Base-by-base conservation (phyloP, 2,888 invertebrate species). In the Sarcophaga caerulescens region DNA sequence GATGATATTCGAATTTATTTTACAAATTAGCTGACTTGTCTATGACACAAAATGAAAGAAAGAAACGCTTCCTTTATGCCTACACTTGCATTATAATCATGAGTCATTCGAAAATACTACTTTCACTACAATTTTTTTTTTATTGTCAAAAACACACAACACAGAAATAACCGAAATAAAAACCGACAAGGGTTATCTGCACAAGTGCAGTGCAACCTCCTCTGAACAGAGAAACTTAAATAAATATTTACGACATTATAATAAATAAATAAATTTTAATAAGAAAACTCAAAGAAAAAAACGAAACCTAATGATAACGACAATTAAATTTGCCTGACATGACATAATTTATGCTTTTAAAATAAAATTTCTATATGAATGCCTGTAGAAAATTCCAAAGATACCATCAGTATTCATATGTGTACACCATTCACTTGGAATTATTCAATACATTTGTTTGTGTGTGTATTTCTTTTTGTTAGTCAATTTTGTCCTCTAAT, bases 281-380 rank as follows among this genome's bases (percentile, higher is more conserved):
- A 57, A 77, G 10, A 35, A 70, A 45, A 60, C 60, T 17, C 21
- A 75, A 81, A 70, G 25, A 52, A 70, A 69, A 71, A 77, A 47
- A 60, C 10, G 60, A 17, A 52, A 60, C 10, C 66, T 71, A 82
- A 77, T 71, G 76, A 71, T 71, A 65, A 71, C 44, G 65, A 70
- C 84, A 84, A 79, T 84, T 69, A 84, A 69, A 74, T 59, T 79
- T 84, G 21, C 35, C 25, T 75, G 57, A 35, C 57, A 84, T 75
- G 25, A 75, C 79, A 79, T 70, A 79, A 79, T 65, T 75, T 84
- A 75, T 78, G 69, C 35, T 35, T 65, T 65, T 52, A 52, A 52
- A 52, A 52, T 52, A 17, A 12, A 52, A 52, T 17, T 52, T 35
- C 35, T 17, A 52, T 52, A 14, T 52, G 52, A 52, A 52, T 52